Evolutionary conservation across 1,140 invertebrate genomes (phyloP).

Genomic region (Araneus ventricosus): DNA sequence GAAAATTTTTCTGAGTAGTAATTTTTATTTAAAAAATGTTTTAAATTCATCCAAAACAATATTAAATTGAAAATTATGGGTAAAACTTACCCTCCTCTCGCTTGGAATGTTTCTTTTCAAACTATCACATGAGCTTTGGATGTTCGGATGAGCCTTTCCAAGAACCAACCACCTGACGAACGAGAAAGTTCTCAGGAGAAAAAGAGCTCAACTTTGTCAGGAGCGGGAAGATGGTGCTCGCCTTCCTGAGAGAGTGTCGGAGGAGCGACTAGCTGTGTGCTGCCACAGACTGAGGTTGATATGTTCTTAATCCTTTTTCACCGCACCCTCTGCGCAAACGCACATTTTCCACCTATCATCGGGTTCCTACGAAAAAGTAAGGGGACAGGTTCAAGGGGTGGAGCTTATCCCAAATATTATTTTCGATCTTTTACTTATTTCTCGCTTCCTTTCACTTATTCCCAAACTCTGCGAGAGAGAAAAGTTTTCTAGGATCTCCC

Average conservation of each 20-base stretch:
- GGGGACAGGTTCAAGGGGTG: neutral
- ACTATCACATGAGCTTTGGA: neutral
- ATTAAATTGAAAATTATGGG: neutral
- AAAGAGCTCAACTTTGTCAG: neutral
- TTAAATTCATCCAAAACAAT: neutral
- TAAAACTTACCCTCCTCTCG: constrained; percentile 17
- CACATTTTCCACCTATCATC: constrained; percentile 1
- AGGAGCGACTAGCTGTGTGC: neutral
- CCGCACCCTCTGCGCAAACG: constrained; percentile 17
- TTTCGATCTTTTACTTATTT: neutral
- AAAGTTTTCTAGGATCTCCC: neutral
- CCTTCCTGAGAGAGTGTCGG: neutral
- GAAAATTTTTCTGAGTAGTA: too few species aligned
- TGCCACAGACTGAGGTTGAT: constrained; percentile 10
- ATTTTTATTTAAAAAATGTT: too few species aligned
- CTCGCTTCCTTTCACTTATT: neutral
- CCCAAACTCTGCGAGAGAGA: neutral
- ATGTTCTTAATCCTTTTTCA: constrained; percentile 26
- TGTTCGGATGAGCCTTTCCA: neutral
- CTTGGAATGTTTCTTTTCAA: neutral
- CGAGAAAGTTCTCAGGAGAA: neutral
- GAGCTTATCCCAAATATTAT: neutral
- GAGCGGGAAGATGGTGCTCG: neutral
- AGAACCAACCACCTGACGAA: constrained; percentile 1
- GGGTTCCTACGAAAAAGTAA: constrained; percentile 1